Conservation (phyloP, 2,797 vertebrate species). For the Sebastes itinus region DNA sequence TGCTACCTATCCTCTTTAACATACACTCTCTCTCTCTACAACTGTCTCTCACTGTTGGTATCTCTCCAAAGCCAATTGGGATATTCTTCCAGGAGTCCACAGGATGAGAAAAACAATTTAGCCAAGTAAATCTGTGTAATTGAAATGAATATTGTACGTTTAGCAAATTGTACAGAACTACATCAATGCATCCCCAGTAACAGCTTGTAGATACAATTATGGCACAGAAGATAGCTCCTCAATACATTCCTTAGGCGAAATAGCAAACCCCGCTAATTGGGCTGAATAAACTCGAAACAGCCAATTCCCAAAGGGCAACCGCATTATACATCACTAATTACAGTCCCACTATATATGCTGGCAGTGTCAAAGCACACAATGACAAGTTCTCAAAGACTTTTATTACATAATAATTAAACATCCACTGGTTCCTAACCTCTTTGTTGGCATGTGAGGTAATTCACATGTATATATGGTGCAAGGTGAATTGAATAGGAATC, state of each 20-base stretch:
- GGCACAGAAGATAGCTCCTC: conserved; percentile 36
- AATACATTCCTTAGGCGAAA: conserved; percentile 49
- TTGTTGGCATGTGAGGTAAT: background rate
- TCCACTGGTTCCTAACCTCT: background rate
- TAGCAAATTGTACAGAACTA: conserved; percentile 35
- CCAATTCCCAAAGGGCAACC: conserved; percentile 41
- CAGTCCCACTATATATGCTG: conserved; percentile 7
- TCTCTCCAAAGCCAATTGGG: background rate
- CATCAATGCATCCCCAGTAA: conserved; percentile 34
- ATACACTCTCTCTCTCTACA: background rate
- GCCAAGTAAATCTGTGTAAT: conserved; percentile 14
- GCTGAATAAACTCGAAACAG: conserved; percentile 46
- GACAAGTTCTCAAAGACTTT: conserved; percentile 4
- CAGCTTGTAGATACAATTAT: conserved; percentile 57
- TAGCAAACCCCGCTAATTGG: conserved; percentile 53
- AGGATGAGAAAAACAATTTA: conserved; percentile 14
- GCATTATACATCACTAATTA: conserved; percentile 53
- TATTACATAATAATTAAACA: conserved; percentile 1
- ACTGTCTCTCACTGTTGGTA: background rate
- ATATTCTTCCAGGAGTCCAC: background rate
- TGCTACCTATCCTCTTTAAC: background rate
- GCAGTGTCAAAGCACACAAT: background rate
- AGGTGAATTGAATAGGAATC: background rate
- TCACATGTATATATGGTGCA: background rate
- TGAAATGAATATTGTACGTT: conserved; percentile 44